Evolutionary conservation across 1,140 invertebrate genomes (phyloP), one percentile per base, ranked within the genome.

Genomic region (Dryas iulia): DNA sequence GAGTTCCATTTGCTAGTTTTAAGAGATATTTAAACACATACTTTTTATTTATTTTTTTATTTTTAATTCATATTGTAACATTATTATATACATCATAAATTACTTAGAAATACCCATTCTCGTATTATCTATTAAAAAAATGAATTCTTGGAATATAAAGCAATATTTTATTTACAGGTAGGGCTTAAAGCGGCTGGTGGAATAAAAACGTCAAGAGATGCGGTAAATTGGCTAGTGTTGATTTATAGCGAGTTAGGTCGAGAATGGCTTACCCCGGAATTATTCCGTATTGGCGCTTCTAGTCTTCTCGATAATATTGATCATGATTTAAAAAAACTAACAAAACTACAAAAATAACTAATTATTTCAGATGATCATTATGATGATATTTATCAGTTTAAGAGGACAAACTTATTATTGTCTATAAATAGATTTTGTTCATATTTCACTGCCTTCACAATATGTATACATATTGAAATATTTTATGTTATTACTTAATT

Each of bases 161-260:
- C 39, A 47, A 54, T 54, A 24, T 53, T 68, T 67, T 52, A 35
- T 81, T 79, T 82, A 90, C 69, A 97, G 96, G 95, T 99, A 79
- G 99, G 99, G 1, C 95, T 99, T 30, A 99, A 99, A 91, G 98
- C 99, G 66, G 98, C 99, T 53, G 99, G 99, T 56, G 99, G 99
- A 23, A 97, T 99, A 59, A 94, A 95, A 73, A 97, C 96, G n/a
- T 94, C 95, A 0, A 93, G 95, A 66, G 97, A 99, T 92, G 96
- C 97, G 0, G 92, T 99, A 30, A 93, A 95, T 25, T 99, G 98
- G 97, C 90, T 99, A 63, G 93, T 95, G 11, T 90, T 99, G 14
- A 94, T 99, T 18, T 95, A 98, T 83, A 94, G 95, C 82, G 95
- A 98, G 74, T 93, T 99, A 3, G 98, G 98, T 10, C 91, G 95